These are phyloP conservation scores for Pygmarrhopalites habei DNA, from an alignment of 1,140 invertebrate species.

Conservation along the genomic window DNA sequence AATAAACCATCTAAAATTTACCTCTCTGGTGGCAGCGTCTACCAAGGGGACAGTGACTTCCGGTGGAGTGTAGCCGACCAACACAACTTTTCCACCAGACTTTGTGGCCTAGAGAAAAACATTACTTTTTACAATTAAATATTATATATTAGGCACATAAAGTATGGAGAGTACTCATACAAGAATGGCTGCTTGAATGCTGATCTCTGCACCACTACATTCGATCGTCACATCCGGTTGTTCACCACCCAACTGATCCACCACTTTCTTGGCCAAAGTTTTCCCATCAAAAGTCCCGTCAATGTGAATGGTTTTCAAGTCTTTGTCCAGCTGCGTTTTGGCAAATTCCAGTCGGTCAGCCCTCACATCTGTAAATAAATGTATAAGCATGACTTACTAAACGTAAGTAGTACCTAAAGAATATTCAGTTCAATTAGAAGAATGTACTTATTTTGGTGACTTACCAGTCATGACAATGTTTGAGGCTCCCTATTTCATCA, in stretches of 20 bases:
- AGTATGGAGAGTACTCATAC: slow-evolving; percentile 11
- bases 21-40: slow-evolving; percentile 68
- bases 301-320: slow-evolving; percentile 53
- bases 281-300: slow-evolving; percentile 45
- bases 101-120: slow-evolving; percentile 59
- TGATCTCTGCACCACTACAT: slow-evolving; percentile 34
- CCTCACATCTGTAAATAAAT: slow-evolving; percentile 63
- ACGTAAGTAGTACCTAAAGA: neutral
- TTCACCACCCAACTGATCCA: slow-evolving; percentile 54
- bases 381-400: neutral
- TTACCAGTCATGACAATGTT: slow-evolving; percentile 74
- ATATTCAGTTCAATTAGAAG: slow-evolving; percentile 17
- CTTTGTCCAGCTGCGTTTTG: slow-evolving; percentile 73
- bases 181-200: slow-evolving; percentile 32
- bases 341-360: slow-evolving; percentile 68
- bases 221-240: slow-evolving; percentile 75
- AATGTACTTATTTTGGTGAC: neutral
- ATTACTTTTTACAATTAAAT: neutral
- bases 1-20: no score
- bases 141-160: no score
- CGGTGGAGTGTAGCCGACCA: slow-evolving; percentile 76
- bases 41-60: slow-evolving; percentile 49
- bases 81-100: slow-evolving; percentile 69
- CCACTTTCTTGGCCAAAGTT: slow-evolving; percentile 56
- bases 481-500: no score